A percentile compares a stretch with the other conserved stretches of the same genome.
phyloP scores from a whole-genome alignment of 1,140 invertebrate genomes.

The Drosophila eugracilis region DNA sequence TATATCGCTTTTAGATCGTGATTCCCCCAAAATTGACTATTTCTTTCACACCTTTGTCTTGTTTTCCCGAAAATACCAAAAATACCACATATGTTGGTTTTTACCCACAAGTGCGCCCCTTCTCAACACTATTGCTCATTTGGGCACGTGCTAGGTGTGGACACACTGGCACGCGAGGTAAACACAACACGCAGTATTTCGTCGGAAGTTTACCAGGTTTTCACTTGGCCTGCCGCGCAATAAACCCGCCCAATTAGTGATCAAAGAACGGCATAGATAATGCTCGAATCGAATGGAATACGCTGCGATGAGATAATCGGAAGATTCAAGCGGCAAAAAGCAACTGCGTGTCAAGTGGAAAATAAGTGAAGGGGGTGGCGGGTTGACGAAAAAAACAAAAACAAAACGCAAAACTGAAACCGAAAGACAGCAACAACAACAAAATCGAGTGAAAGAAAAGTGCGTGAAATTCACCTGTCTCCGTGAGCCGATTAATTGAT shows the following conservation, averaged over 20 bases:
- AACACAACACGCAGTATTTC: slow-evolving; percentile 52
- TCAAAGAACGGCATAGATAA: slow-evolving; percentile 4
- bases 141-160: slow-evolving; percentile 10
- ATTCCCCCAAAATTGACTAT: too few species aligned
- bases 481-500: slow-evolving; percentile 53
- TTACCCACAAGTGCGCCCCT: background rate
- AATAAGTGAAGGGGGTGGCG: slow-evolving; percentile 24
- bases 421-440: slow-evolving; percentile 10
- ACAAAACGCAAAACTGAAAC: slow-evolving; percentile 3
- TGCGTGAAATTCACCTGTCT: slow-evolving; percentile 62
- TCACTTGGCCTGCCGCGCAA: slow-evolving; percentile 13
- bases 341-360: slow-evolving; percentile 42
- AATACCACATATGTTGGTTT: background rate
- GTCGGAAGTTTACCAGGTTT: slow-evolving; percentile 33
- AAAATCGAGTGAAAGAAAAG: slow-evolving; percentile 19
- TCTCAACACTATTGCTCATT: slow-evolving; percentile 1
- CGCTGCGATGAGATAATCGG: slow-evolving; percentile 2
- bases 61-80: background rate
- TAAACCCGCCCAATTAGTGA: slow-evolving; percentile 4
- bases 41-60: too few species aligned
- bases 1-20: too few species aligned
- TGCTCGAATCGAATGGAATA: background rate
- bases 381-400: slow-evolving; percentile 9
- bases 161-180: slow-evolving; percentile 31
- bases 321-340: slow-evolving; percentile 3